Evolutionary conservation across 2,113 vertebrate genomes (phyloP).

Genomic region (Crotophaga sulcirostris): DNA sequence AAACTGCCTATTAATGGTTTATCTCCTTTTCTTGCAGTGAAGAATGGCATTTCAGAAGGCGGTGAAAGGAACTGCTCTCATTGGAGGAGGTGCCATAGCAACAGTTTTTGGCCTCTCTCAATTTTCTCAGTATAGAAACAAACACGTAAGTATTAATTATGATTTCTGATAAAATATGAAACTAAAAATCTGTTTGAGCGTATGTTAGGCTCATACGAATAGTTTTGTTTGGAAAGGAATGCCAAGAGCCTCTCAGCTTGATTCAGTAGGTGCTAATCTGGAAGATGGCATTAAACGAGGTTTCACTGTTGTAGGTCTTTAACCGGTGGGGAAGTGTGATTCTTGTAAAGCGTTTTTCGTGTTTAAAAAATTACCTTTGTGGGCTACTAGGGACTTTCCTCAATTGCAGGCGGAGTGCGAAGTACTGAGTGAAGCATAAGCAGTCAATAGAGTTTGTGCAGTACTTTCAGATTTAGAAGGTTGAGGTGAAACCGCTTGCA

Average conservation of each 20-base stretch:
- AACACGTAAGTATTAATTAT: constrained; percentile 81
- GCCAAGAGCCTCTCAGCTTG: constrained; percentile 15
- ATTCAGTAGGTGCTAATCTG: not conserved
- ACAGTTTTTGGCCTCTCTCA: constrained; percentile 88
- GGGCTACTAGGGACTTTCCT: not conserved
- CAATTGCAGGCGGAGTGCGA: not conserved
- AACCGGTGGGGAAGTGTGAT: not conserved
- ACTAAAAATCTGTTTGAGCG: constrained; percentile 38
- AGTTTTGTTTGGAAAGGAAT: not conserved
- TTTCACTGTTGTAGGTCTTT: not conserved
- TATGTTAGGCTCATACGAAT: not conserved
- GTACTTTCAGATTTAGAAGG: not conserved
- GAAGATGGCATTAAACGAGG: not conserved
- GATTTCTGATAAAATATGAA: constrained; percentile 52
- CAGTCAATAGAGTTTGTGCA: not conserved
- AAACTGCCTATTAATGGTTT: constrained; percentile 55
- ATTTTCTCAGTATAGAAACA: constrained; percentile 86
- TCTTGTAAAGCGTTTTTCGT: not conserved
- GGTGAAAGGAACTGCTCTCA: constrained; percentile 81
- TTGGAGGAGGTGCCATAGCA: constrained; percentile 87
- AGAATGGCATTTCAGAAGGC: constrained; percentile 93
- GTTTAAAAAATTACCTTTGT: not conserved
- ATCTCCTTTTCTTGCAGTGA: constrained; percentile 54
- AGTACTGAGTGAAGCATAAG: not conserved
- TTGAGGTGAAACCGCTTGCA: not conserved